Percentiles rank a stretch among this genome's conserved stretches.
Evolutionary conservation across 1,140 invertebrate species (phyloP).

Genomic region (Microplitis mediator): DNA sequence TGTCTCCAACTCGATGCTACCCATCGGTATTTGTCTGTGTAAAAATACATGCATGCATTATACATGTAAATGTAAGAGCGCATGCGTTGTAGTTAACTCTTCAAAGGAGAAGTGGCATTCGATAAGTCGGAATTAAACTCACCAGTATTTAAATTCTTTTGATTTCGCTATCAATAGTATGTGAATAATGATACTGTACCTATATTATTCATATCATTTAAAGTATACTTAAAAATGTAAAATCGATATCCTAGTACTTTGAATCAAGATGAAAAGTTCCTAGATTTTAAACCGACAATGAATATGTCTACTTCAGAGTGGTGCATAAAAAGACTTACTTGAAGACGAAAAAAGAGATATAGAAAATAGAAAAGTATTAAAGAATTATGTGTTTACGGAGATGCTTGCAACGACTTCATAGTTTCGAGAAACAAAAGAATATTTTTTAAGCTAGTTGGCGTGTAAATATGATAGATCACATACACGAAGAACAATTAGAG

Average conservation of each 20-base stretch:
- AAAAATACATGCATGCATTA: too few relatives aligned
- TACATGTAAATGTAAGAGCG: too few relatives aligned
- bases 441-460: not conserved
- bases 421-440: not conserved
- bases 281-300: slow-evolving; percentile 22
- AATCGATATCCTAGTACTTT: slow-evolving; percentile 27
- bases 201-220: slow-evolving; percentile 19
- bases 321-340: not conserved
- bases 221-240: slow-evolving; percentile 14
- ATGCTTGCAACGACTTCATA: not conserved
- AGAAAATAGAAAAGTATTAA: not conserved
- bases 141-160: not conserved
- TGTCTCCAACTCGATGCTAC: too few relatives aligned
- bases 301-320: not conserved
- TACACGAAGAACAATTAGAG: too few relatives aligned
- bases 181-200: not conserved
- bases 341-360: not conserved
- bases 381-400: not conserved
- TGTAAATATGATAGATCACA: not conserved
- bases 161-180: not conserved
- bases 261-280: slow-evolving; percentile 31
- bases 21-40: too few relatives aligned
- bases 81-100: too few relatives aligned
- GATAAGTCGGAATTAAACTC: too few relatives aligned
- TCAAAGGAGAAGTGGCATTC: too few relatives aligned